A percentile compares a stretch with the other conserved stretches of the same genome.
These are phyloP conservation scores for Spisula subtruncata DNA, from an alignment of 2,888 invertebrate species.

Conservation along the genomic window DNA sequence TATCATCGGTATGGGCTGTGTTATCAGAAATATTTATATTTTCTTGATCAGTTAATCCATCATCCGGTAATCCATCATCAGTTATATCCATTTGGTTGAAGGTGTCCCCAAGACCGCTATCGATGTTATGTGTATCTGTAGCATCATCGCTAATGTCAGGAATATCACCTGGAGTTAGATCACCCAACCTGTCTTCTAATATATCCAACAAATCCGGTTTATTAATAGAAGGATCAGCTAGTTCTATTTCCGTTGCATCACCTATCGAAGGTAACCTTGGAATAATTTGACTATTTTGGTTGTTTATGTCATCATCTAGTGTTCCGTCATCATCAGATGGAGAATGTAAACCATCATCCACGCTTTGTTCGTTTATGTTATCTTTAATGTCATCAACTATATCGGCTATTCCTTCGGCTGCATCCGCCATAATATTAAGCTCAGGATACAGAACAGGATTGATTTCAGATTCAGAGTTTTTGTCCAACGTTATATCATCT, in stretches of 20 bases:
- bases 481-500: not conserved
- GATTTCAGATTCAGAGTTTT: too few species aligned
- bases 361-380: not conserved
- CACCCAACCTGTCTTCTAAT: too few species aligned
- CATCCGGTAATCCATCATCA: not conserved
- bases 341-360: not conserved
- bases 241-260: not conserved
- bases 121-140: not conserved
- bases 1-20: not conserved
- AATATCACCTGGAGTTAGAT: not conserved
- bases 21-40: not conserved
- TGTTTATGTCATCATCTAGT: not conserved
- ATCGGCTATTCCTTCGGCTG: not conserved
- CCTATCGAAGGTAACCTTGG: not conserved
- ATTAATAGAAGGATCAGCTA: too few species aligned
- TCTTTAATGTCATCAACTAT: not conserved
- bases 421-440: not conserved
- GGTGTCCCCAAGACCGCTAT: not conserved
- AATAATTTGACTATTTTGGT: not conserved
- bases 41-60: not conserved
- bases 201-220: too few species aligned
- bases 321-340: not conserved
- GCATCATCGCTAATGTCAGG: not conserved
- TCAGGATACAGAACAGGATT: not conserved
- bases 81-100: not conserved